These are phyloP conservation scores for Caerostris extrusa DNA, from an alignment of 1,140 invertebrate species.

Conservation along the genomic window DNA sequence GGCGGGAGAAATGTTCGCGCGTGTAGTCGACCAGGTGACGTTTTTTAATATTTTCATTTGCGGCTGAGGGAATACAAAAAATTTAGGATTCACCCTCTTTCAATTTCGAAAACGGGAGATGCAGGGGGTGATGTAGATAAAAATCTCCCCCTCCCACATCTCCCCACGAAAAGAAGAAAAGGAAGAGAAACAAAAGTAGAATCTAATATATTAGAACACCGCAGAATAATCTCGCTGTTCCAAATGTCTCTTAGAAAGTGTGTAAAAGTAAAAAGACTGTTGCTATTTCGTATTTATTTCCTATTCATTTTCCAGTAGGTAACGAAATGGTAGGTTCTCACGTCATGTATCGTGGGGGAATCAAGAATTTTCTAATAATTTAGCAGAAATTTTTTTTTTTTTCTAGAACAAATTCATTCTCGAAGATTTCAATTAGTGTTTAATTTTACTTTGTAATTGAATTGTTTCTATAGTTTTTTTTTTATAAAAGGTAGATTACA, in stretches of 20 bases:
- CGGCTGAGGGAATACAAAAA: neutral
- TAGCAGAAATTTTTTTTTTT: too few species aligned
- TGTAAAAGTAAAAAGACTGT: neutral
- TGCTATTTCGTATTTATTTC: neutral
- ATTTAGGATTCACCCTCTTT: conserved; percentile 53
- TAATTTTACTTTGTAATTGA: too few species aligned
- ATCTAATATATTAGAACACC: neutral
- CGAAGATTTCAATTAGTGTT: too few species aligned
- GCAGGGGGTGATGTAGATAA: neutral
- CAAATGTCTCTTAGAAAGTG: neutral
- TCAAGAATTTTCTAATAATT: too few species aligned
- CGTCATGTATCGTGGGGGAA: conserved; percentile 1
- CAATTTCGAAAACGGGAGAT: conserved; percentile 15
- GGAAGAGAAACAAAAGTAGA: neutral
- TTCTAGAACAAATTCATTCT: too few species aligned
- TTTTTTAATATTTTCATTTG: conserved; percentile 32
- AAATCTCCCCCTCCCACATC: too few species aligned
- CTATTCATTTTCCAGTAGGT: neutral
- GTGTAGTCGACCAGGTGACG: neutral
- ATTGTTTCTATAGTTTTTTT: too few species aligned
- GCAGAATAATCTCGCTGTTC: neutral
- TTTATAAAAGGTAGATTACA: too few species aligned
- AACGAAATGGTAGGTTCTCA: neutral
- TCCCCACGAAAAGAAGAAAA: neutral
- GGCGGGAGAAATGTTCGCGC: neutral